Base-by-base conservation (phyloP, 2,888 invertebrate species). In the Horisme vitalbata region DNA sequence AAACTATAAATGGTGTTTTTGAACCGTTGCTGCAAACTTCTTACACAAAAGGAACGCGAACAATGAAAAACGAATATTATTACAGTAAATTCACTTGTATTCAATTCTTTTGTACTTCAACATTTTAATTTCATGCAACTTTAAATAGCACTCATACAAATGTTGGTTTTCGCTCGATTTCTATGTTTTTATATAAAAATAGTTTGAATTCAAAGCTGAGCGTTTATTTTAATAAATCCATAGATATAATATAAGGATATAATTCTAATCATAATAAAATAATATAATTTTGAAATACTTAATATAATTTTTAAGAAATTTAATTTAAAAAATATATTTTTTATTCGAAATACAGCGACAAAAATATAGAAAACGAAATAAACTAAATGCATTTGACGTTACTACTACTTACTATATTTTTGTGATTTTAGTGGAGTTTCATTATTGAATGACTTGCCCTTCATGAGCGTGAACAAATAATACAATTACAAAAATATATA, bases 51-150 rank as follows among this genome's bases (percentile, higher is more conserved):
- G 31, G 31, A n/a, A 15, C 7, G 8, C 0, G 9, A 23, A 32
- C 34, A 84, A 74, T 86, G 68, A 87, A 87, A 88, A 69, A 63
- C 79, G 50, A 75, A 75, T 86, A 32, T 23, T 66, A 65, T 67
- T 77, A 65, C 78, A 68, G 71, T 80, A 82, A 80, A 80, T 80
- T 81, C 68, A 67, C 60, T 65, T 77, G 68, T 81, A 77, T 75
- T 83, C 80, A 67, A 79, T 75, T 75, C 79, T 15, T 77, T 87
- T 87, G 87, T 87, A 87, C 86, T 87, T 83, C 76, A 80, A 84
- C 77, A 81, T 75, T 71, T 70, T 81, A 83, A 86, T 85, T 83
- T 84, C 87, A 79, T 79, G 81, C 77, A 79, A 72, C 77, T 79
- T 80, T 83, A 80, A 80, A 82, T 82, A 81, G 73, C 82, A 73